These are phyloP conservation scores for Limnothrissa miodon DNA, from an alignment of 2,113 vertebrate genomes.

Conservation along the genomic window DNA sequence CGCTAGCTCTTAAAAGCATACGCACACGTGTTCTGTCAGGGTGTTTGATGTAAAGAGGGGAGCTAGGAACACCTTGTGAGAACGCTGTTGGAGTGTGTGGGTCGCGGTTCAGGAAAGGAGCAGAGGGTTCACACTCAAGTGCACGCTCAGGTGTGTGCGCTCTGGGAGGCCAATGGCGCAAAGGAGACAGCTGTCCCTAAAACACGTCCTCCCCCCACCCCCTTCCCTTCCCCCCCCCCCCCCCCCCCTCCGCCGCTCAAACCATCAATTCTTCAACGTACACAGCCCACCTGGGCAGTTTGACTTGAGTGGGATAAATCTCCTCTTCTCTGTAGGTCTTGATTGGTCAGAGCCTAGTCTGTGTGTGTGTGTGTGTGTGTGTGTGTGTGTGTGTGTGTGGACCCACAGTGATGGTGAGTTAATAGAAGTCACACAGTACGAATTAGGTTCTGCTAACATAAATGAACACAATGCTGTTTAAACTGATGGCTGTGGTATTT, in stretches of 20 bases:
- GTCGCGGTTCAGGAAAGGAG: not conserved
- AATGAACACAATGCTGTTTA: not conserved
- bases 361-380: slow-evolving; percentile 27
- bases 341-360: slow-evolving; percentile 21
- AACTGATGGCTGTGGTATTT: not conserved
- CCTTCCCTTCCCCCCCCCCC: no score
- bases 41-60: not conserved
- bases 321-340: not conserved
- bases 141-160: not conserved
- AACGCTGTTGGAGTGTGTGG: not conserved
- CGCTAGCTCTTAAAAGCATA: not conserved
- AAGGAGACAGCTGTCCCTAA: not conserved
- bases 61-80: not conserved
- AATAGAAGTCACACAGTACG: not conserved
- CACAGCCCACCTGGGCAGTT: not conserved
- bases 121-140: not conserved
- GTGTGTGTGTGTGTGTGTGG: slow-evolving; percentile 13
- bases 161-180: not conserved
- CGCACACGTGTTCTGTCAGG: not conserved
- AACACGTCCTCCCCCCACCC: not conserved
- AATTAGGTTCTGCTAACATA: not conserved
- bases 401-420: not conserved
- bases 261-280: not conserved
- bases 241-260: not conserved
- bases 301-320: not conserved